These are phyloP conservation scores for Eupithecia vulgata DNA, from an alignment of 2,888 invertebrate genomes.

Conservation along the genomic window DNA sequence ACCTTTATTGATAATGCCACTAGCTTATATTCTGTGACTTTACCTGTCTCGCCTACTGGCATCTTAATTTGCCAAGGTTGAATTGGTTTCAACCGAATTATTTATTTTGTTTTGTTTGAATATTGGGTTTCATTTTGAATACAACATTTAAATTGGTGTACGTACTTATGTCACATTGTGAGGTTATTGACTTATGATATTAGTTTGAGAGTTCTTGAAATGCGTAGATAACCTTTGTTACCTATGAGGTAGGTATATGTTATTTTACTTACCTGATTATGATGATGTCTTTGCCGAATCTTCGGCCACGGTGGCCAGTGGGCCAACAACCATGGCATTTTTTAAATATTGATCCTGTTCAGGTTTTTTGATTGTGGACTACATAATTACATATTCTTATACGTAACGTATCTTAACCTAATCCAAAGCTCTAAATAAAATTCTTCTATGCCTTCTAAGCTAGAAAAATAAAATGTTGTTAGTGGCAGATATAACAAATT, in stretches of 20 bases:
- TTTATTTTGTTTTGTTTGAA: conserved; percentile 9
- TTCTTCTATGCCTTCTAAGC: too few species aligned
- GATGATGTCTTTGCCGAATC: too few species aligned
- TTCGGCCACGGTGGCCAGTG: too few species aligned
- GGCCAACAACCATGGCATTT: too few species aligned
- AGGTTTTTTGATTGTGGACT: too few species aligned
- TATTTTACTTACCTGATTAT: too few species aligned
- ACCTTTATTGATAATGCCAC: conserved; percentile 18
- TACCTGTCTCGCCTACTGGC: conserved; percentile 12
- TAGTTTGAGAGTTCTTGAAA: not conserved
- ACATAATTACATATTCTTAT: too few species aligned
- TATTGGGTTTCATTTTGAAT: conserved; percentile 15
- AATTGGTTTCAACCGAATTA: not conserved
- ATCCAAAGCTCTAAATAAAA: too few species aligned
- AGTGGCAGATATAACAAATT: not conserved
- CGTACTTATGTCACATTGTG: conserved; percentile 3
- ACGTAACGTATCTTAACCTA: too few species aligned
- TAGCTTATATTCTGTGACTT: conserved; percentile 3
- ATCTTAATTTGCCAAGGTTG: conserved; percentile 12
- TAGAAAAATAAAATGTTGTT: too few species aligned
- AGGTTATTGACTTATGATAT: not conserved
- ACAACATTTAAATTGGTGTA: conserved; percentile 1
- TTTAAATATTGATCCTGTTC: too few species aligned
- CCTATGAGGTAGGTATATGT: too few species aligned
- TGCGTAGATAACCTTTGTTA: not conserved